Base-by-base conservation (phyloP, 2,888 invertebrate species). In the Athripsodes cinereus region DNA sequence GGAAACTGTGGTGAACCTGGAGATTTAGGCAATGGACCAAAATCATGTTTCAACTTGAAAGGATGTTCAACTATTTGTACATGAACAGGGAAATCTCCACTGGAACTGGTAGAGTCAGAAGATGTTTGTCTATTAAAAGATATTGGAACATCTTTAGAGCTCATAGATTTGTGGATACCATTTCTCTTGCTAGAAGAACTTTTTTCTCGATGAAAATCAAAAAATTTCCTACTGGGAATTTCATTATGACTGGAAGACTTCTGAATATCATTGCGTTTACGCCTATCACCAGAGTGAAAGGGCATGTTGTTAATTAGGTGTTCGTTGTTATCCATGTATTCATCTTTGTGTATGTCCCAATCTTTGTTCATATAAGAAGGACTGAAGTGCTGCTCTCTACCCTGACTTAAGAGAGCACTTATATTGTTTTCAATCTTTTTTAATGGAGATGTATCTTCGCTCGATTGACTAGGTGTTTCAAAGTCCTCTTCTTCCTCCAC, bases 91-190 rank as follows among this genome's bases (percentile, higher is more conserved):
- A 83, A 83, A 67, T 83, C 83, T 2, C 78, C 75, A 64, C 78
- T 78, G 2, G 79, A 79, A 2, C 78, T 77, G 1, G 78, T 78
- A 1, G 79, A 79, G 65, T 79, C 79, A 2, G 78, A 79, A 1
- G 79, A 78, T 16, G 78, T 78, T 66, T 78, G 78, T 22, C 78
- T 75, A 68, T 80, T 75, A 65, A 83, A 74, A 53, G 80, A 75
- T 16, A 82, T 78, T 21, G 82, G 75, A 77, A 86, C 85, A 68
- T 87, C 87, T 70, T 87, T 87, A 59, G 86, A 85, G 69, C 87
- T 87, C 67, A 86, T 85, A 16, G 87, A 87, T 70, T 87, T 87
- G 68, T 87, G 87, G 70, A 87, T 86, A 65, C 87, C 85, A 66
- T 83, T 81, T 22, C 81, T 73, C 66, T 81, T 76, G 56, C 79